Evolutionary conservation across 2,113 vertebrate species (phyloP).

Genomic region (Nothobranchius furzeri): DNA sequence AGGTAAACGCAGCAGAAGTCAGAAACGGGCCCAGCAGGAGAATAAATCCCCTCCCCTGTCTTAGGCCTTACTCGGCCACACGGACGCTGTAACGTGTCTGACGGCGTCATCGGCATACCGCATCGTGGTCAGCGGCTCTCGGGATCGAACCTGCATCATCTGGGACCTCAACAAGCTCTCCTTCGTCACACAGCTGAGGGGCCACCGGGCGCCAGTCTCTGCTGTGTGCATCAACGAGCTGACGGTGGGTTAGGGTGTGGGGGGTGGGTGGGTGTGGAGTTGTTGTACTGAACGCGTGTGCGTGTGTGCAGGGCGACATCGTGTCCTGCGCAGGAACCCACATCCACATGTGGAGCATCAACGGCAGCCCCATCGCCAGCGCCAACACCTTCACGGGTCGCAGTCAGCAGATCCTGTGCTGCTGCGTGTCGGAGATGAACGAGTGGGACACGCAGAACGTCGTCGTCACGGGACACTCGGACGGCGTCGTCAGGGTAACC

Average conservation of each 20-base stretch:
- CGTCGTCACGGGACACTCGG: conserved; percentile 95
- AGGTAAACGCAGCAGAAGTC: conserved; percentile 78
- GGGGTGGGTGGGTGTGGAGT: too few species aligned
- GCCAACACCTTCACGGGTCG: conserved; percentile 96
- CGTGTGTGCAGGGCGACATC: conserved; percentile 86
- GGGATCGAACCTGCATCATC: conserved; percentile 97
- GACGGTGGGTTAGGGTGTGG: conserved; percentile 80
- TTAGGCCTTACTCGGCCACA: conserved; percentile 95
- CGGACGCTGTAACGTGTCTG: conserved; percentile 91
- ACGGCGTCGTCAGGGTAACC: conserved; percentile 92
- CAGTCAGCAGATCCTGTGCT: conserved; percentile 96
- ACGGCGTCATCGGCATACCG: conserved; percentile 93
- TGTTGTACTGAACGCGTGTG: too few species aligned
- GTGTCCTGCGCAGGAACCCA: conserved; percentile 95
- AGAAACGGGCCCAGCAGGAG: too few species aligned
- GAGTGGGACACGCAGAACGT: conserved; percentile 99
- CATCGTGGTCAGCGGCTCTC: conserved; percentile 94
- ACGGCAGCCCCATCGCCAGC: conserved; percentile 93
- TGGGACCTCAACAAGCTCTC: conserved; percentile 98
- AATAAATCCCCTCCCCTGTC: neutral
- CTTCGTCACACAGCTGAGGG: conserved; percentile 94
- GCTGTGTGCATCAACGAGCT: conserved; percentile 97
- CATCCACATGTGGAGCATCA: conserved; percentile 98
- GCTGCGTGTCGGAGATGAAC: conserved; percentile 97
- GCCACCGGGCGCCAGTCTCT: conserved; percentile 93